A percentile compares a stretch with the other conserved stretches of the same genome.
Conservation (phyloP, 2,888 invertebrate genomes). For the Pasiphila rectangulata region DNA sequence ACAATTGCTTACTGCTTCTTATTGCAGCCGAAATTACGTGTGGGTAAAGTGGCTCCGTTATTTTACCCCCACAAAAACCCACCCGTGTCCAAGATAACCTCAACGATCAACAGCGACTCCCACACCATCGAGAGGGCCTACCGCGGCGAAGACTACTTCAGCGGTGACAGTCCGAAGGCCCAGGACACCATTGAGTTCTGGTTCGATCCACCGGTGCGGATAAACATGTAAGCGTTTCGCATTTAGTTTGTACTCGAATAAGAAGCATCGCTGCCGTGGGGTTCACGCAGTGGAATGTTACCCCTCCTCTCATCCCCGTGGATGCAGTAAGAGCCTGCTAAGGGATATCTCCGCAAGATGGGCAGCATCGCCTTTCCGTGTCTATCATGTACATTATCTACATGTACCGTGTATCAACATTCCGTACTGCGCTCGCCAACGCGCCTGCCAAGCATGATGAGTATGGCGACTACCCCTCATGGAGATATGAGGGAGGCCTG, state of each 20-base stretch:
- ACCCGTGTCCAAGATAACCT: conserved; percentile 85
- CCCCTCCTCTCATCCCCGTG: no score
- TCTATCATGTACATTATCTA: no score
- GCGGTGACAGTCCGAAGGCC: conserved; percentile 92
- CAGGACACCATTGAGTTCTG: conserved; percentile 91
- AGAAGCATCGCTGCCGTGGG: no score
- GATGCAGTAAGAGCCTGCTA: no score
- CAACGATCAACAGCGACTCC: conserved; percentile 89
- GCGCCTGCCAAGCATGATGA: no score
- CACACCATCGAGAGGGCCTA: conserved; percentile 91
- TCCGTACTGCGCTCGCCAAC: no score
- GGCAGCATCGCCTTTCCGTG: no score
- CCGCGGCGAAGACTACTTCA: conserved; percentile 92
- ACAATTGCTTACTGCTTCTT: not conserved
- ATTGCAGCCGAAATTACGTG: not conserved
- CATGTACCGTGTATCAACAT: no score
- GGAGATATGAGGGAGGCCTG: no score
- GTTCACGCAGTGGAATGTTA: no score
- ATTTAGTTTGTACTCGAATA: not conserved
- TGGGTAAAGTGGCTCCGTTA: conserved; percentile 61
- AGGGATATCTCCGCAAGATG: no score
- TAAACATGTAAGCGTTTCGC: conserved; percentile 82
- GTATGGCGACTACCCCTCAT: no score
- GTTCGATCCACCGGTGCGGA: conserved; percentile 85
- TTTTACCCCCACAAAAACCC: conserved; percentile 89